Evolutionary conservation across 2,113 vertebrate genomes (phyloP), one percentile per base, ranked within the genome.

Genomic region (Plotosus lineatus): DNA sequence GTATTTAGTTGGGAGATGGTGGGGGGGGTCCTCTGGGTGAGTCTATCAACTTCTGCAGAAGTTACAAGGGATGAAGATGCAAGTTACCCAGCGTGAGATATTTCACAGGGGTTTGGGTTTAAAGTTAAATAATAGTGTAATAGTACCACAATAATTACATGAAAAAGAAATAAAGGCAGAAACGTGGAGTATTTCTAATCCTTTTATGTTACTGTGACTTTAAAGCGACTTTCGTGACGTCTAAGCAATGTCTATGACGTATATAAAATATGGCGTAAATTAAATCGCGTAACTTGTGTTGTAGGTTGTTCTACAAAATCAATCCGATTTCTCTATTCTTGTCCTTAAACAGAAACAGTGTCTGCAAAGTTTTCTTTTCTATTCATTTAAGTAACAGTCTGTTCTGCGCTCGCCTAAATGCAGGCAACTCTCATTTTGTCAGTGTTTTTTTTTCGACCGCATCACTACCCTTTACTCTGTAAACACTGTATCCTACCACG

Each of bases 401-500:
- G 23, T 33, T 36, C 77, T 44, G 19, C 50, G n/a, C 36, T 56
- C 3, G 50, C 38, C 7, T 71, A 38, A 55, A 56, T 26, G 36
- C 53, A 40, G 51, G 4, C 21, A 72, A 79, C 76, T 72, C 79
- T 63, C 4, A 58, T 55, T 77, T 83, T 84, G 83, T 84, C n/a
- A n/a, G 60, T 82, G 19, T 33, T 9, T 51, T 21, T 85, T 82
- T 84, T 71, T 79, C 83, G 87, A 83, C 77, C 65, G 80, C 72
- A 84, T 80, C 84, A 87, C 89, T 86, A 82, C 85, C 72, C 73
- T 80, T 83, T 84, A 82, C 80, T 89, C 85, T 86, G 93, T 92
- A 93, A 94, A 93, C 88, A 92, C 58, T 12, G 87, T 93, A 87
- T 92, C 85, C 91, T 60, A 91, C 92, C 73, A 31, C 33, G 31